Percentiles rank a stretch among this genome's conserved stretches.
phyloP scores from a whole-genome alignment of 2,797 vertebrate genomes.

The Crenuchus spilurus region DNA sequence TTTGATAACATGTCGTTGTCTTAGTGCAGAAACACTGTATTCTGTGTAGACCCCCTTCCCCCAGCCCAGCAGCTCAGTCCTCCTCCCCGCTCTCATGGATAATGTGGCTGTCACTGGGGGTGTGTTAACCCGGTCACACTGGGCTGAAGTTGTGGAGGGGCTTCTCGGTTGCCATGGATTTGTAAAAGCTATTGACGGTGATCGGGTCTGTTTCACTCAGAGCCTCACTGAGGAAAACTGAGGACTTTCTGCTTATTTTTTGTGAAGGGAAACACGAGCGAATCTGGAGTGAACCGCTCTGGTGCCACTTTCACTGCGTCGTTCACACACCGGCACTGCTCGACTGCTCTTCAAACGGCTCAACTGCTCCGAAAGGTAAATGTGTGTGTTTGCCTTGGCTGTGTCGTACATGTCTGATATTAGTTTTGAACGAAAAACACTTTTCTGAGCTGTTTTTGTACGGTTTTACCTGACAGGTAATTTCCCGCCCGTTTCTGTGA shows the following conservation, averaged over 20 bases:
- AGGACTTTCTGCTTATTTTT: conserved; percentile 59
- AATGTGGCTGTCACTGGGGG: conserved; percentile 70
- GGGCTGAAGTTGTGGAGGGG: conserved; percentile 74
- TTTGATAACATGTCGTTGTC: neutral
- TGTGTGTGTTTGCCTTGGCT: too few species aligned
- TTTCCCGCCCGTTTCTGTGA: too few species aligned
- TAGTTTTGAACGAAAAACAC: too few species aligned
- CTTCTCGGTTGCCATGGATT: conserved; percentile 78
- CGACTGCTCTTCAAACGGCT: too few species aligned
- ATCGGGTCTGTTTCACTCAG: conserved; percentile 71
- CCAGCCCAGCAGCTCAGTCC: conserved; percentile 1
- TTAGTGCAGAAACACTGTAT: too few species aligned
- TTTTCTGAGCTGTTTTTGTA: too few species aligned
- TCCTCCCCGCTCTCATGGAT: conserved; percentile 57
- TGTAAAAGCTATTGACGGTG: conserved; percentile 77
- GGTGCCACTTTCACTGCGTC: conserved; percentile 54
- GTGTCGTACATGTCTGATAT: too few species aligned
- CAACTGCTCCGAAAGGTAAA: too few species aligned
- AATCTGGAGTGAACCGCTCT: conserved; percentile 59
- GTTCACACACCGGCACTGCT: conserved; percentile 47
- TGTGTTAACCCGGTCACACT: conserved; percentile 75
- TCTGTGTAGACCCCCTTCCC: conserved; percentile 40
- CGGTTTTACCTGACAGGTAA: too few species aligned
- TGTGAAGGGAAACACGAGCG: conserved; percentile 48
- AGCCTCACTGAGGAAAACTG: conserved; percentile 72